These are phyloP conservation scores for Perca fluviatilis DNA, from an alignment of 2,113 vertebrate species.

Conservation along the genomic window DNA sequence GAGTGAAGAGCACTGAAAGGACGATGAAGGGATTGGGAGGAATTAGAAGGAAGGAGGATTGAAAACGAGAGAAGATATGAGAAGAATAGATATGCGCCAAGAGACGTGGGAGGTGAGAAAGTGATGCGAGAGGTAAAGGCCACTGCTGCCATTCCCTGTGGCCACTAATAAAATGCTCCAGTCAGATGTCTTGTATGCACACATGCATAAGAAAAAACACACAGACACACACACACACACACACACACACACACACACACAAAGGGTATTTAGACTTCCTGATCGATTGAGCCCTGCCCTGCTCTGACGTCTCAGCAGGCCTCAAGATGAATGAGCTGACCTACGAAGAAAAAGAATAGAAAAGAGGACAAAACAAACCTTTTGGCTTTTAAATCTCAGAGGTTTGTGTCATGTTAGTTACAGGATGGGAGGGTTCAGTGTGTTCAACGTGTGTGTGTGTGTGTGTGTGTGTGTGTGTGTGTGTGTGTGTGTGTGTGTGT, in stretches of 20 bases:
- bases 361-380: constrained; percentile 70
- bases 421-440: constrained; percentile 21
- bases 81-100: constrained; percentile 31
- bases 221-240: constrained; percentile 41
- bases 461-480: constrained; percentile 19
- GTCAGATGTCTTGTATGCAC: constrained; percentile 55
- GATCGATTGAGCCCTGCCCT: constrained; percentile 80
- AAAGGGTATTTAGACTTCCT: constrained; percentile 71
- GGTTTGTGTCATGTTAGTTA: constrained; percentile 59
- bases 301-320: constrained; percentile 74
- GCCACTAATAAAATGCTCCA: constrained; percentile 66
- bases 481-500: constrained; percentile 15
- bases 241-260: constrained; percentile 61
- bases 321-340: constrained; percentile 80
- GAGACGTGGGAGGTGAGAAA: constrained; percentile 44
- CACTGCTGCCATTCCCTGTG: constrained; percentile 61
- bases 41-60: constrained; percentile 35
- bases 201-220: constrained; percentile 50
- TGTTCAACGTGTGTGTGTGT: constrained; percentile 6
- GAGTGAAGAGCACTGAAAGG: constrained; percentile 40
- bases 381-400: constrained; percentile 70
- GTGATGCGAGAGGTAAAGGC: constrained; percentile 55
- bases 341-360: constrained; percentile 53
- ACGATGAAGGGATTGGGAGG: constrained; percentile 51
- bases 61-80: constrained; percentile 39